Conservation (phyloP, 2,797 vertebrate genomes). For the Saxicola maurus region DNA sequence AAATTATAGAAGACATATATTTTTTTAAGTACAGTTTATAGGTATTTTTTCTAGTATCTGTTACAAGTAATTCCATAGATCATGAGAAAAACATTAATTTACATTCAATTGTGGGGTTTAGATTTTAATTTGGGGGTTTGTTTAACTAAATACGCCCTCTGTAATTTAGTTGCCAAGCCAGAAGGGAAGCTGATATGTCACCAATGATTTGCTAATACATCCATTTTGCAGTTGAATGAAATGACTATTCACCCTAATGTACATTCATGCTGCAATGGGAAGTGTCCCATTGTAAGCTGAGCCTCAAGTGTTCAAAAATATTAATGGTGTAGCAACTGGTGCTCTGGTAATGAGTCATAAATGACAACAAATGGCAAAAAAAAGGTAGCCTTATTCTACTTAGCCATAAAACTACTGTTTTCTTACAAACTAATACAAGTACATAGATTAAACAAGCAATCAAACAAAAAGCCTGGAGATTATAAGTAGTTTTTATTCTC, state of each 20-base stretch:
- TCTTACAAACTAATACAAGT: not conserved
- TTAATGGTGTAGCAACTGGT: not conserved
- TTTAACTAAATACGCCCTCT: not conserved
- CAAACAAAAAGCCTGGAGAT: not conserved
- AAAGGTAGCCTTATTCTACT: not conserved
- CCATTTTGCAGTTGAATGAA: not conserved
- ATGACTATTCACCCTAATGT: not conserved
- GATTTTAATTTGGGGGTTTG: not conserved
- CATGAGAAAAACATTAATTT: not conserved
- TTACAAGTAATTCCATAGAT: not conserved
- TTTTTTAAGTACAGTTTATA: constrained; percentile 11
- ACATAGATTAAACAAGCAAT: not conserved
- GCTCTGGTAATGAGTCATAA: not conserved
- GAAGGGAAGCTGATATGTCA: not conserved
- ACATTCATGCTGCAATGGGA: not conserved
- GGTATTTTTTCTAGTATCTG: not conserved
- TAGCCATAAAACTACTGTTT: not conserved
- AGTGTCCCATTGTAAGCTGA: not conserved
- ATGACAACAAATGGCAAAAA: not conserved
- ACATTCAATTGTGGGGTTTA: not conserved
- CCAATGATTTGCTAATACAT: not conserved
- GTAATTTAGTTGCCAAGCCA: not conserved
- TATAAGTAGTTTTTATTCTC: not conserved
- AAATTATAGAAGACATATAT: not conserved
- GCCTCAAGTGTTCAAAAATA: not conserved